Evolutionary conservation across 1,140 invertebrate species (phyloP).

Genomic region (Tetramorium parvispinum): DNA sequence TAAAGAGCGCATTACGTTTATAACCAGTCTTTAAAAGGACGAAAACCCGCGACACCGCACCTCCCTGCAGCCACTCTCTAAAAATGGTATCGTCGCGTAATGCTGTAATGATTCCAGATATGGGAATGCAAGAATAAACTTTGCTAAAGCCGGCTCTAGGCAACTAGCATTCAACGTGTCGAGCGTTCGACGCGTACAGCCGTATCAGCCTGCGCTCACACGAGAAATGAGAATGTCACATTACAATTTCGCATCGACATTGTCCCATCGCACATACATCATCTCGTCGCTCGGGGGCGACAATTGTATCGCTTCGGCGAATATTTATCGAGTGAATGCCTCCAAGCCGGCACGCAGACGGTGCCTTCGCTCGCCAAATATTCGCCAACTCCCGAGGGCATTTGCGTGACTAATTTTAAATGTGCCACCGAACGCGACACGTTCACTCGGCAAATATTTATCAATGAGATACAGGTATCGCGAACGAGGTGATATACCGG

Average conservation of each 20-base stretch:
- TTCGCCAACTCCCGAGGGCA: conserved; percentile 7
- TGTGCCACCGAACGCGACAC: background rate
- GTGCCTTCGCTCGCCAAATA: conserved; percentile 27
- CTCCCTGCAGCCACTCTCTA: conserved; percentile 11
- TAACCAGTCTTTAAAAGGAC: conserved; percentile 36
- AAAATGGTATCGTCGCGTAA: conserved; percentile 26
- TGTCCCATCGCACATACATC: background rate
- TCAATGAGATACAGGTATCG: conserved; percentile 7
- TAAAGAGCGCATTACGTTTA: background rate
- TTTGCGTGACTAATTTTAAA: conserved; percentile 39
- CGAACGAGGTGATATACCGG: background rate
- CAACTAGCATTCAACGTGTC: background rate
- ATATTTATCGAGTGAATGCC: conserved; percentile 31
- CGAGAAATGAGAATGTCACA: background rate
- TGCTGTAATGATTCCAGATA: conserved; percentile 14
- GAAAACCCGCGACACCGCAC: conserved; percentile 3
- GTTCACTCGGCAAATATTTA: conserved; percentile 24
- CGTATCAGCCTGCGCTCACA: background rate
- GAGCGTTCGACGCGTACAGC: background rate
- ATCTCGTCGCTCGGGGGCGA: conserved; percentile 6
- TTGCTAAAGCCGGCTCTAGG: background rate
- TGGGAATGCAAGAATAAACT: background rate
- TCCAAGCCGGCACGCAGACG: background rate
- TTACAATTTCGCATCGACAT: conserved; percentile 28
- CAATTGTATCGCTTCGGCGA: conserved; percentile 19